Percentiles rank a stretch among this genome's conserved stretches.
Conservation (phyloP, 2,797 vertebrate species). For the Esox lucius region DNA sequence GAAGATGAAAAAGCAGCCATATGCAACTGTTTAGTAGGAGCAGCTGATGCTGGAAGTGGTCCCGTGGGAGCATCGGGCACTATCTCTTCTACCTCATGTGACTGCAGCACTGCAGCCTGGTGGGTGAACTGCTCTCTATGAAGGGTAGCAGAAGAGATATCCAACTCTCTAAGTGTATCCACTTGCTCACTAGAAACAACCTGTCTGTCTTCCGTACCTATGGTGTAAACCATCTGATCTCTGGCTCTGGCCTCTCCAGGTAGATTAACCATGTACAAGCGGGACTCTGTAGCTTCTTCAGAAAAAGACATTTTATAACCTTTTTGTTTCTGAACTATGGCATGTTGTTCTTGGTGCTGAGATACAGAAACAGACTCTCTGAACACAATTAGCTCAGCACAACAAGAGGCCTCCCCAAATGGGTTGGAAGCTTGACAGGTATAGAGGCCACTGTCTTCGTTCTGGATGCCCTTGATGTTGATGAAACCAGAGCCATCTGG, state of each 20-base stretch:
- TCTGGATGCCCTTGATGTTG: constrained; percentile 67
- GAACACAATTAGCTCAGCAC: constrained; percentile 78
- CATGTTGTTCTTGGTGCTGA: constrained; percentile 22
- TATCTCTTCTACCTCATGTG: constrained; percentile 75
- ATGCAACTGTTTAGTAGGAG: constrained; percentile 72
- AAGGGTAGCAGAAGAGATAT: constrained; percentile 72
- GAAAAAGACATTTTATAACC: constrained; percentile 73
- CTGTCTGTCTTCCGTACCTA: constrained; percentile 78
- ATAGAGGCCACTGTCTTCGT: constrained; percentile 79
- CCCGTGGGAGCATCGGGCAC: constrained; percentile 60
- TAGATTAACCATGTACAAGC: constrained; percentile 78
- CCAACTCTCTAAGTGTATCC: constrained; percentile 63
- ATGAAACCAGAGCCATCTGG: constrained; percentile 82
- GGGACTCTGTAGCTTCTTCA: constrained; percentile 80
- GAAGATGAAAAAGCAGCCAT: constrained; percentile 72
- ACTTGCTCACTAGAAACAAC: constrained; percentile 76
- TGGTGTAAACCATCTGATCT: constrained; percentile 80
- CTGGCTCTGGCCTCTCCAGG: constrained; percentile 71
- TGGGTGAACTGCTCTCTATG: constrained; percentile 76
- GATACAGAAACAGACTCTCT: constrained; percentile 39
- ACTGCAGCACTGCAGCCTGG: constrained; percentile 75
- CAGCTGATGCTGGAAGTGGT: constrained; percentile 58
- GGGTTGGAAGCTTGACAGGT: constrained; percentile 78
- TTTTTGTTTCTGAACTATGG: constrained; percentile 47
- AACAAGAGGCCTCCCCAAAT: constrained; percentile 77